These are phyloP conservation scores for Mirza zaza DNA, from an alignment of 2,113 vertebrate species.

Conservation along the genomic window DNA sequence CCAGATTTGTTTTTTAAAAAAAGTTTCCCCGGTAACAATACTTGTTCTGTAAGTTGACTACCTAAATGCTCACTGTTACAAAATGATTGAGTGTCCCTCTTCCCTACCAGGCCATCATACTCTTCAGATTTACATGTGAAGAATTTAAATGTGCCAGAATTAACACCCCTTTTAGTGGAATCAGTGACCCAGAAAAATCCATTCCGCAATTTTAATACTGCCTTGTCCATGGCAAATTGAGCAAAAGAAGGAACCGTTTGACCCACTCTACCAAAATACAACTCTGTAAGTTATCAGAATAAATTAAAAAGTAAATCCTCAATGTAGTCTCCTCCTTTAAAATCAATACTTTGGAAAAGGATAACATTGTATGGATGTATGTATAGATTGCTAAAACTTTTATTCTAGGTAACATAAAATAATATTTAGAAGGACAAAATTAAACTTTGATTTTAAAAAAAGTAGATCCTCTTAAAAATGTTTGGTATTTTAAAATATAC, in stretches of 20 bases:
- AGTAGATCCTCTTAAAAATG: background rate
- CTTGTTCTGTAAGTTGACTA: background rate
- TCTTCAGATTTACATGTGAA: slow-evolving; percentile 36
- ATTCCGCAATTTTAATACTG: slow-evolving; percentile 60
- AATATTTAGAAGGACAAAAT: background rate
- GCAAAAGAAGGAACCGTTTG: background rate
- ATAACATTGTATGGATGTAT: background rate
- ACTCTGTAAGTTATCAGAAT: slow-evolving; percentile 21
- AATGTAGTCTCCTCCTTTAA: background rate
- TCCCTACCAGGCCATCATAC: background rate
- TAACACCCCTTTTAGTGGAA: slow-evolving; percentile 50
- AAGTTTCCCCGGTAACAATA: background rate
- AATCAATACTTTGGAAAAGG: background rate
- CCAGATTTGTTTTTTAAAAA: background rate
- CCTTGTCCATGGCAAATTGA: slow-evolving; percentile 24
- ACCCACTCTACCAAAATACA: slow-evolving; percentile 40
- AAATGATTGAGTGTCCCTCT: background rate
- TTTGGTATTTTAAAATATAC: background rate
- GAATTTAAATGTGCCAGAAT: slow-evolving; percentile 51
- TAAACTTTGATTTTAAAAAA: background rate
- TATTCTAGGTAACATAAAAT: background rate
- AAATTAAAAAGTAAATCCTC: slow-evolving; percentile 45
- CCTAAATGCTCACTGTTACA: slow-evolving; percentile 5
- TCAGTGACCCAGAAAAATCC: background rate
- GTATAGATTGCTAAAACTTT: slow-evolving; percentile 39